These are phyloP conservation scores for Chrysolina haemoptera DNA, from an alignment of 2,888 invertebrate genomes.

Conservation along the genomic window DNA sequence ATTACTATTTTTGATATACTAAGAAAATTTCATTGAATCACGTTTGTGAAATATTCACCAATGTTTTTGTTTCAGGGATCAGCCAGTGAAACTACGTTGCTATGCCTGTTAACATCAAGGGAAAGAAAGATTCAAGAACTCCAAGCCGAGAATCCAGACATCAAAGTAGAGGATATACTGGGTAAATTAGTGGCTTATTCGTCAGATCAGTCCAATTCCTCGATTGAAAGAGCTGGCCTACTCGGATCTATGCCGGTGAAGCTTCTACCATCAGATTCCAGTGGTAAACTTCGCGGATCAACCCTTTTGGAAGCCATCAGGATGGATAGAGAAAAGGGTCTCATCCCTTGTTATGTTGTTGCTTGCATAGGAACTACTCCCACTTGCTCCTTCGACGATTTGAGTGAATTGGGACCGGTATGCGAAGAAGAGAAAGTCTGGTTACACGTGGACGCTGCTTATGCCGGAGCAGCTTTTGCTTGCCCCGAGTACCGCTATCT, in stretches of 20 bases:
- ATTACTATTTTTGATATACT: too few species aligned
- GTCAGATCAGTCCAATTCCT: slow-evolving; percentile 91
- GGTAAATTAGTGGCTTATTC: slow-evolving; percentile 86
- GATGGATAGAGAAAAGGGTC: slow-evolving; percentile 83
- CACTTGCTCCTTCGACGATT: slow-evolving; percentile 90
- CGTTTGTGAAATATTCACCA: neutral
- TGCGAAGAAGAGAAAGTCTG: slow-evolving; percentile 85
- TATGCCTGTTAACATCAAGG: slow-evolving; percentile 86
- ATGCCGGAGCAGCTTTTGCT: slow-evolving; percentile 92
- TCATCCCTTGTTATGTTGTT: slow-evolving; percentile 91
- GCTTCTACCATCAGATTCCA: slow-evolving; percentile 78
- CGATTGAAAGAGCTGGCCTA: slow-evolving; percentile 89
- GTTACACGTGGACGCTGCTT: slow-evolving; percentile 97
- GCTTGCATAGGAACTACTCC: slow-evolving; percentile 81
- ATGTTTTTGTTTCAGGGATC: slow-evolving; percentile 77
- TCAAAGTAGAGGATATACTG: slow-evolving; percentile 78
- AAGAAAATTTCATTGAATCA: too few species aligned
- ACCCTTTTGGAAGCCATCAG: slow-evolving; percentile 80
- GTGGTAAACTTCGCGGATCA: slow-evolving; percentile 79
- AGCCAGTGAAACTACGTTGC: slow-evolving; percentile 91
- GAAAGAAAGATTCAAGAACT: slow-evolving; percentile 78
- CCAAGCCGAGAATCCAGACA: slow-evolving; percentile 73
- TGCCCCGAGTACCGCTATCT: slow-evolving; percentile 87
- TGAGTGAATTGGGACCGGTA: slow-evolving; percentile 88
- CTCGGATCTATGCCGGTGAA: slow-evolving; percentile 86